These are phyloP conservation scores for Sturmia bella DNA, from an alignment of 2,888 invertebrate species.

Conservation along the genomic window DNA sequence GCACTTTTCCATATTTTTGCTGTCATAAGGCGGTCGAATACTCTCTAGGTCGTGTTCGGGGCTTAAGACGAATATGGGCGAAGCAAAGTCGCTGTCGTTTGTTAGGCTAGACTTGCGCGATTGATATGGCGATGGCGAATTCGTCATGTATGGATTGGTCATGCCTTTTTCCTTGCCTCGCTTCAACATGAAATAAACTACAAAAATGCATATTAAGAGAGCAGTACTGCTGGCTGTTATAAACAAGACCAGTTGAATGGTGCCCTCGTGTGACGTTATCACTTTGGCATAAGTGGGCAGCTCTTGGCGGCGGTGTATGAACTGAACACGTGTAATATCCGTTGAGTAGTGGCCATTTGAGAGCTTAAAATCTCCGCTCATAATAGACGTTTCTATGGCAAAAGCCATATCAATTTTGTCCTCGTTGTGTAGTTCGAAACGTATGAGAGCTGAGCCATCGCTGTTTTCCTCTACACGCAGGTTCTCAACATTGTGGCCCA, in stretches of 20 bases:
- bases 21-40: constrained; percentile 70
- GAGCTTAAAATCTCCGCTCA: constrained; percentile 78
- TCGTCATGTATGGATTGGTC: constrained; percentile 71
- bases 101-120: constrained; percentile 67
- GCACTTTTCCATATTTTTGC: constrained; percentile 37
- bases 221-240: constrained; percentile 90
- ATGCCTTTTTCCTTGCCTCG: constrained; percentile 83
- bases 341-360: constrained; percentile 82
- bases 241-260: constrained; percentile 89
- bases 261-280: constrained; percentile 80
- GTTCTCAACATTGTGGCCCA: constrained; percentile 83
- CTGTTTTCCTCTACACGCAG: constrained; percentile 83
- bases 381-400: constrained; percentile 89
- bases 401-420: constrained; percentile 91
- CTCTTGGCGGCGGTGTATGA: constrained; percentile 82
- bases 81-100: constrained; percentile 78
- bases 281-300: constrained; percentile 75
- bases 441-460: constrained; percentile 83
- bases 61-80: constrained; percentile 81
- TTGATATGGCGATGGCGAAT: constrained; percentile 56
- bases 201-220: constrained; percentile 89
- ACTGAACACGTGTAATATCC: constrained; percentile 86
- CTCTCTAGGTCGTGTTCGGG: constrained; percentile 74
- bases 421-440: constrained; percentile 87
- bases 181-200: constrained; percentile 89